These are phyloP conservation scores for Papilio elwesi DNA, from an alignment of 2,888 invertebrate species.

Conservation along the genomic window DNA sequence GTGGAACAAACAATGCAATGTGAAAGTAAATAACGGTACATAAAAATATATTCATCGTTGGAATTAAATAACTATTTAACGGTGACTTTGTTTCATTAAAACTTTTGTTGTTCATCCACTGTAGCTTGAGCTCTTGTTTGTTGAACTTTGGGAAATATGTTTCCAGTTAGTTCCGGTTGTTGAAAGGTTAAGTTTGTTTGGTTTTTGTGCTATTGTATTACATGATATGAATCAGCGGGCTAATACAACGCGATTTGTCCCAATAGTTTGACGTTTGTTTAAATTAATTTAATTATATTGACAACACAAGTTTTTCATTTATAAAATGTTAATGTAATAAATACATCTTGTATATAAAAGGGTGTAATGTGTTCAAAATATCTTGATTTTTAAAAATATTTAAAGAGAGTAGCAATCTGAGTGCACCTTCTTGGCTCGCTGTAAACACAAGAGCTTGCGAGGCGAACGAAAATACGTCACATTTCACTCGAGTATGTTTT, in stretches of 20 bases:
- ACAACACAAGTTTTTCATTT: too few relatives aligned
- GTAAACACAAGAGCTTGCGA: too few relatives aligned
- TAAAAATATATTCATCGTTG: slow-evolving; percentile 43
- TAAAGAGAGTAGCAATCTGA: too few relatives aligned
- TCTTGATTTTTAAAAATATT: too few relatives aligned
- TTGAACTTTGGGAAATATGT: neutral
- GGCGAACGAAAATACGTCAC: too few relatives aligned
- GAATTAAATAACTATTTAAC: slow-evolving; percentile 49
- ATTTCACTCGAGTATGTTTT: too few relatives aligned
- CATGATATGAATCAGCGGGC: slow-evolving; percentile 19
- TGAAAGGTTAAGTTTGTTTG: slow-evolving; percentile 20
- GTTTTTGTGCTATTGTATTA: slow-evolving; percentile 24
- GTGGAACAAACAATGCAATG: slow-evolving; percentile 28
- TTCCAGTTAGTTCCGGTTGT: neutral
- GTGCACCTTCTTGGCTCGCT: too few relatives aligned
- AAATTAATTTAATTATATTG: too few relatives aligned
- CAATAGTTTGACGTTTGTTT: too few relatives aligned
- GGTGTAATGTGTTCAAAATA: too few relatives aligned
- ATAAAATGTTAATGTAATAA: too few relatives aligned
- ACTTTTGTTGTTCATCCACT: slow-evolving; percentile 46
- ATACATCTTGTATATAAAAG: too few relatives aligned
- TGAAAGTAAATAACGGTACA: slow-evolving; percentile 37
- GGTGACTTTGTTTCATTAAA: slow-evolving; percentile 47
- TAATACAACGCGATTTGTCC: neutral
- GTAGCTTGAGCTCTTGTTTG: slow-evolving; percentile 40